phyloP scores from a whole-genome alignment of 2,113 vertebrate genomes.

The Elgaria multicarinata region DNA sequence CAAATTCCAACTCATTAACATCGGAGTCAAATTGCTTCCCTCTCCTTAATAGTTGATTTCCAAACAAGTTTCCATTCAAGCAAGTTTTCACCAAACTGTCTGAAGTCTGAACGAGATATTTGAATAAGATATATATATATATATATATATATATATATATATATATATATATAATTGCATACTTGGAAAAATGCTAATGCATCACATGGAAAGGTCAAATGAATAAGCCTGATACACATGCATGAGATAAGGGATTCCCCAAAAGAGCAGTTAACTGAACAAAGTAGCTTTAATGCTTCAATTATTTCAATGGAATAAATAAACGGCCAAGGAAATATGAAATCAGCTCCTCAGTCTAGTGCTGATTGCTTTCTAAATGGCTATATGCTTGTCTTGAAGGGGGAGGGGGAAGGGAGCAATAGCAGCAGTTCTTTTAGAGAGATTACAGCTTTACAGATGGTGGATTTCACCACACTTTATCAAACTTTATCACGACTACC shows the following conservation, averaged over 20 bases:
- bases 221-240: conserved; percentile 11
- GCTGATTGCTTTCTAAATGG: conserved; percentile 14
- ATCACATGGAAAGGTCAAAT: background rate
- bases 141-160: too few relatives aligned
- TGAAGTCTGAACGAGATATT: conserved; percentile 6
- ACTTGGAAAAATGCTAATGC: conserved; percentile 15
- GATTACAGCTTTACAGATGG: background rate
- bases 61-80: conserved; percentile 12
- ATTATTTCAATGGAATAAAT: conserved; percentile 15
- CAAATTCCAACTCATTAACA: background rate
- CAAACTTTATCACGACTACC: background rate
- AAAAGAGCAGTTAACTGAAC: conserved; percentile 10
- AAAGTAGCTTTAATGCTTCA: background rate
- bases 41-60: conserved; percentile 19
- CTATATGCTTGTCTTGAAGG: conserved; percentile 1
- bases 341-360: background rate
- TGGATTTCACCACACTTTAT: background rate
- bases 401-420: background rate
- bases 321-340: conserved; percentile 7
- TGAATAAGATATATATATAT: too few relatives aligned
- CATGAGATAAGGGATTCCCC: conserved; percentile 10
- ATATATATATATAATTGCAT: too few relatives aligned
- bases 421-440: background rate
- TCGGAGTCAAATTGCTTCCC: background rate
- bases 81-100: background rate